Base-by-base conservation (phyloP, 2,888 invertebrate genomes). In the Monoplex corrugatus region DNA sequence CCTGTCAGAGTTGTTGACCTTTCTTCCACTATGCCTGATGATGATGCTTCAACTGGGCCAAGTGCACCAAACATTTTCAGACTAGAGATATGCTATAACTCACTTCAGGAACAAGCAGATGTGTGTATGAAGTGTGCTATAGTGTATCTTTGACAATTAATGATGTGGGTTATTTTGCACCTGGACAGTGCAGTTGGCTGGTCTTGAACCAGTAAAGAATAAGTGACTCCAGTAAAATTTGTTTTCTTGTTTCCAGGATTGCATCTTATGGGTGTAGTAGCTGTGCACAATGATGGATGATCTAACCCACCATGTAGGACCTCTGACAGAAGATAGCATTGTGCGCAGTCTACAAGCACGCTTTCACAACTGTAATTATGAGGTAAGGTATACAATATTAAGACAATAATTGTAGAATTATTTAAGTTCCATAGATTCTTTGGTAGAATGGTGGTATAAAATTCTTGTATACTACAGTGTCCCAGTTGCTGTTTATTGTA, bases 271-370 rank as follows among this genome's bases (percentile, higher is more conserved):
- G 28, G 10, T 72, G 28, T n/a, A n/a, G 10, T n/a, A n/a, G 35
- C 28, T 35, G 40, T 80, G 40, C 72, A 57, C 16, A 57, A n/a
- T 28, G 44, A 84, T 85, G 85, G 85, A 93, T 86, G 98, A 99
- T 96, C 97, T 99, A 94, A 98, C 98, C 96, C 98, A 98, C 96
- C 97, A 99, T 94, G 97, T 98, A 84, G 98, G 98, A 63, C 98
- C 98, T 87, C 97, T 99, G 94, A 99, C 98, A 63, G 99, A 99
- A 96, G 98, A 99, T 96, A 98, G 98, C 90, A 98, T 99, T 86
- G 98, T 98, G 96, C 97, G 98, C 96, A 98, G 98, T 94, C 97
- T 99, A 92, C 98, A 99, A 95, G 98, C 98, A 19, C 97, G 98
- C 95, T 99, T 98, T 97, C 97, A 97, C 95, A 97, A 98, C 92